A percentile compares a stretch with the other conserved stretches of the same genome.
Conservation (phyloP, 2,113 vertebrate species). For the Pelecanoides urinatrix region DNA sequence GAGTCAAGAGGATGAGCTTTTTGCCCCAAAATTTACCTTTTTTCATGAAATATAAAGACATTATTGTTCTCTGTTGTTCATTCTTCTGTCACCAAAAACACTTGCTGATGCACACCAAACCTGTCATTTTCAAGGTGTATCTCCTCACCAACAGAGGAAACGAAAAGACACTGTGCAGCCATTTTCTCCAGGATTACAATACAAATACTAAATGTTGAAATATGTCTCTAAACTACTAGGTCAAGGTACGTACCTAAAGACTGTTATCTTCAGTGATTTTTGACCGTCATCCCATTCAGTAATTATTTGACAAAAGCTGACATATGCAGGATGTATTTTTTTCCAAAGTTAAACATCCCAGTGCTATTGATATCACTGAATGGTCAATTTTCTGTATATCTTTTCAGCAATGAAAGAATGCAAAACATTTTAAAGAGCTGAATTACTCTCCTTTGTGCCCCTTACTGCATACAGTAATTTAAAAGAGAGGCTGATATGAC, state of each 20-base stretch:
- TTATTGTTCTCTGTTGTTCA: not conserved
- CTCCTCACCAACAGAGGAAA: not conserved
- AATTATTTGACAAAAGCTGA: not conserved
- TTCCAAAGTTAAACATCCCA: not conserved
- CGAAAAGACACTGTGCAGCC: not conserved
- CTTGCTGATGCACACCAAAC: not conserved
- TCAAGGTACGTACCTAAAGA: not conserved
- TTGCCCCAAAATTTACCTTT: accelerated
- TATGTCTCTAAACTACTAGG: not conserved
- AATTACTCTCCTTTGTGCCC: not conserved
- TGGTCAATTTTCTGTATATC: not conserved
- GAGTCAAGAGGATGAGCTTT: not conserved
- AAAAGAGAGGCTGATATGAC: not conserved
- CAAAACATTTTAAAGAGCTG: not conserved
- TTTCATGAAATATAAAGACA: not conserved
- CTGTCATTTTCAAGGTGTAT: not conserved
- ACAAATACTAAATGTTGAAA: not conserved
- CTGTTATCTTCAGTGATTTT: not conserved
- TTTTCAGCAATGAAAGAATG: not conserved
- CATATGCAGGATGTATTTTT: not conserved
- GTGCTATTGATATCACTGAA: not conserved
- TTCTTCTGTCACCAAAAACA: not conserved
- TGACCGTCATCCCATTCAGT: not conserved
- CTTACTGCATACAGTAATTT: not conserved
- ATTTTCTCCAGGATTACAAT: not conserved